A percentile compares a stretch with the other conserved stretches of the same genome.
These are phyloP conservation scores for Acholoe squamosa DNA, from an alignment of 2,888 invertebrate species.

Conservation along the genomic window DNA sequence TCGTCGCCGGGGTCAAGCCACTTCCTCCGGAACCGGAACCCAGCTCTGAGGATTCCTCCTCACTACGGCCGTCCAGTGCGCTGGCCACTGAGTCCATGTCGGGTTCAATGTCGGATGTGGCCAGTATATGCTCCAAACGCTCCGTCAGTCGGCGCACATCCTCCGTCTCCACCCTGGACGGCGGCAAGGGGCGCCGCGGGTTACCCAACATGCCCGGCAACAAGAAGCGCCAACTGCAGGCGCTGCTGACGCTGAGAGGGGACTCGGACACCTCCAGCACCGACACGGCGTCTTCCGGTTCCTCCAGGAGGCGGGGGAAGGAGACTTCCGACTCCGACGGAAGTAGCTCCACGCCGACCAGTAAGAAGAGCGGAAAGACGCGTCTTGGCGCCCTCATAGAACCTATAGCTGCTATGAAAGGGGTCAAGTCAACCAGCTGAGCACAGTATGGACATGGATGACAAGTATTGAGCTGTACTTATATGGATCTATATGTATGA, in stretches of 20 bases:
- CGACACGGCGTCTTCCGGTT: background rate
- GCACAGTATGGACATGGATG: too few species aligned
- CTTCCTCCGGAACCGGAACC: conserved; percentile 46
- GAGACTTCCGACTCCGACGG: background rate
- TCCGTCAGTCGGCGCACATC: background rate
- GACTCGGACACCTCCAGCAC: conserved; percentile 43
- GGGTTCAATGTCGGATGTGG: conserved; percentile 43
- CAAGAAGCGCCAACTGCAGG: conserved; percentile 1
- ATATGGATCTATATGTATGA: too few species aligned
- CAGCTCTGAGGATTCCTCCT: background rate
- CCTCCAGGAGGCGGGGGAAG: background rate
- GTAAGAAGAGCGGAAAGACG: background rate
- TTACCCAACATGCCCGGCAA: background rate
- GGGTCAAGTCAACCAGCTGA: background rate
- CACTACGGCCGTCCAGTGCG: conserved; percentile 25
- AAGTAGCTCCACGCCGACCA: background rate
- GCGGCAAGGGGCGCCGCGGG: background rate
- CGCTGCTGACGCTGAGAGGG: background rate
- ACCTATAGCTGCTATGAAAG: background rate
- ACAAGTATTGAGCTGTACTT: too few species aligned
- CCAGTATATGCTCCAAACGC: background rate
- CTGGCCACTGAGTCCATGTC: conserved; percentile 15
- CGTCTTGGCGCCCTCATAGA: background rate
- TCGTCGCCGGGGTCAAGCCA: conserved; percentile 31
- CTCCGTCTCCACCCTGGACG: background rate